Base-by-base conservation (phyloP, 2,113 vertebrate genomes). In the Phalacrocorax brasilianus region DNA sequence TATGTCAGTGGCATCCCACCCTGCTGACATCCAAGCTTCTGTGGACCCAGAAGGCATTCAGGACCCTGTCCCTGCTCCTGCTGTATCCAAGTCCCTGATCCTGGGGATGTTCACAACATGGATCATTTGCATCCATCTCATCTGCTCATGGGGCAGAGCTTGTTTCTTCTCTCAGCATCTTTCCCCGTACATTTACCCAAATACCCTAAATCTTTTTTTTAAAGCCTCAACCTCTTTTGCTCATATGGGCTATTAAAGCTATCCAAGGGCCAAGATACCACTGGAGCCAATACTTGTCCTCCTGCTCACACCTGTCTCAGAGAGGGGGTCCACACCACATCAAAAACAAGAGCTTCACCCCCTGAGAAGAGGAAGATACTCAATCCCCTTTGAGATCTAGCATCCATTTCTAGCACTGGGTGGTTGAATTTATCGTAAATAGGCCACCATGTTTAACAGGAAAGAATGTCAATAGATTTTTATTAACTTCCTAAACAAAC, bases 11-110 rank as follows among this genome's bases (percentile, higher is more conserved):
- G 45, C 26, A 87, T 50, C n/a, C 72, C 38, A 33, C 53, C 53
- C 22, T 0, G 1, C 45, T 59, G 10, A 72, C 0, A 1, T 58
- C 27, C n/a, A 67, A 9, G 30, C 40, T 86, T n/a, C 40, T 27
- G 14, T 19, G 11, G 70, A 85, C 10, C 12, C 52, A 32, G 55
- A 10, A 80, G 17, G 16, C 15, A 35, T 22, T 61, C 11, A 23
- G 65, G 11, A 50, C 6, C n/a, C 26, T 53, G 66, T 47, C 38
- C 27, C 5, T 65, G 16, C 28, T 77, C 33, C 45, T 72, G 11
- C 7, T 44, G 13, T 35, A 58, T 23, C 83, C 61, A 40, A n/a
- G 35, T 40, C 35, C 30, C 55, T 71, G 12, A 8, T 63, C 47
- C 33, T 42, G 44, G 14, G 50, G 49, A 50, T 52, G 26, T 66